Evolutionary conservation across 2,113 vertebrate species (phyloP).

Genomic region (Polyodon spathula): DNA sequence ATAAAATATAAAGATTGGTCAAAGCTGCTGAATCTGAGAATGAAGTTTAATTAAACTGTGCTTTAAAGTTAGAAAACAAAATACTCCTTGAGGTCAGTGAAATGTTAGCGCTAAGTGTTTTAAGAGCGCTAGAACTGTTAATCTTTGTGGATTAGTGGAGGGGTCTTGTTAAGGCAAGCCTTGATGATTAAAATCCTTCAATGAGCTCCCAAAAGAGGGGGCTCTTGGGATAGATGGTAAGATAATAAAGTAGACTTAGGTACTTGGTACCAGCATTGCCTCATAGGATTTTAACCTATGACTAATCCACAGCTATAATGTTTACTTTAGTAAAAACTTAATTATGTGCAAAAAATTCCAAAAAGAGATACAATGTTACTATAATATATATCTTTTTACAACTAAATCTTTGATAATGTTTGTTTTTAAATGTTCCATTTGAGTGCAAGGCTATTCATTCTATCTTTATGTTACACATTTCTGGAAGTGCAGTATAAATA

Average conservation of each 20-base stretch:
- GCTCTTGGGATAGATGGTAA: not conserved
- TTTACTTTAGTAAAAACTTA: no score
- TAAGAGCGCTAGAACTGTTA: conserved; percentile 26
- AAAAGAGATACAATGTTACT: no score
- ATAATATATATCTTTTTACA: no score
- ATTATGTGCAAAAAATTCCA: no score
- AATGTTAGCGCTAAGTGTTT: conserved; percentile 24
- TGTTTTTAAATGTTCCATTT: no score
- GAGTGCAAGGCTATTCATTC: no score
- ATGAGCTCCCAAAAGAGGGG: conserved; percentile 8
- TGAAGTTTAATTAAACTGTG: conserved; percentile 1
- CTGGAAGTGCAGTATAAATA: no score
- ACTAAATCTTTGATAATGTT: no score
- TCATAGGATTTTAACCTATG: conserved; percentile 20
- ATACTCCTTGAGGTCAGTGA: conserved; percentile 12
- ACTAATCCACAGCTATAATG: conserved; percentile 22
- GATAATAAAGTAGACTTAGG: conserved; percentile 25
- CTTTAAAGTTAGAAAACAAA: conserved; percentile 12
- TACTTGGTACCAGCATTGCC: conserved; percentile 30
- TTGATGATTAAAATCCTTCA: conserved; percentile 7
- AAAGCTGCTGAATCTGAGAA: no score
- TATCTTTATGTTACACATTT: no score
- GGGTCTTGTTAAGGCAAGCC: conserved; percentile 5
- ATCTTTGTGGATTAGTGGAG: conserved; percentile 35
- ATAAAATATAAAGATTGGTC: no score